Percentiles rank a stretch among this genome's conserved stretches.
phyloP scores from a whole-genome alignment of 1,140 invertebrate species.

The Acarapis woodi region DNA sequence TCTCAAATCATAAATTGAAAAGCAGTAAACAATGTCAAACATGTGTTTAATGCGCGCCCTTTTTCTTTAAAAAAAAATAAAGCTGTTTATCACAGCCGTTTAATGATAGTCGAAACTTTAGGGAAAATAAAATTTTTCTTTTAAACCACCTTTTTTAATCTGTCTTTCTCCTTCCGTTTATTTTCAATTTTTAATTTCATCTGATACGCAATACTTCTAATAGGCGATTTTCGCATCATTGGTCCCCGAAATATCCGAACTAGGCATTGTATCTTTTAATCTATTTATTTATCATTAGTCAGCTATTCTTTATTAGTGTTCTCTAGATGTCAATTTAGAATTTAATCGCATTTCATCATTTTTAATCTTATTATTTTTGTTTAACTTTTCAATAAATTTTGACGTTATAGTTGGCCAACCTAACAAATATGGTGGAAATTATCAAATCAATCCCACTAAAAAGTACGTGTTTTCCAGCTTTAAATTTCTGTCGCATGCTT shows the following conservation, averaged over 20 bases:
- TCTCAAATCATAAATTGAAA: background rate
- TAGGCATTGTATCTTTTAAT: too few relatives aligned
- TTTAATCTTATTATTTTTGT: too few relatives aligned
- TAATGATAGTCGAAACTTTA: too few relatives aligned
- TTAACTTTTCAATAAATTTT: too few relatives aligned
- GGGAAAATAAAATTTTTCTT: background rate
- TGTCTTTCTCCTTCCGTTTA: constrained; percentile 4
- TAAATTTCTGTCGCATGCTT: too few relatives aligned
- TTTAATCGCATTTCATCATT: too few relatives aligned
- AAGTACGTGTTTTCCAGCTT: constrained; percentile 41
- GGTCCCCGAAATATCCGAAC: constrained; percentile 95
- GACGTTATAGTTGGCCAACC: constrained; percentile 85
- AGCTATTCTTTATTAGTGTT: too few relatives aligned
- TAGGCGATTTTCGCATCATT: constrained; percentile 46
- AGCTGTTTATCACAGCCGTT: too few relatives aligned
- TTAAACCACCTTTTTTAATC: background rate
- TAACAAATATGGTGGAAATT: constrained; percentile 87
- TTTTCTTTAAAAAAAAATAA: background rate
- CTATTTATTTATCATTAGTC: too few relatives aligned
- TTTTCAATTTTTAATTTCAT: background rate
- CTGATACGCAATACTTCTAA: constrained; percentile 4
- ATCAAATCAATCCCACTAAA: constrained; percentile 90
- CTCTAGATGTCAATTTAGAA: too few relatives aligned
- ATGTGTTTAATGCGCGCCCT: background rate
- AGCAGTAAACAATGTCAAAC: too few relatives aligned